Evolutionary conservation across 2,797 vertebrate genomes (phyloP).

Genomic region (Loriculus beryllinus): DNA sequence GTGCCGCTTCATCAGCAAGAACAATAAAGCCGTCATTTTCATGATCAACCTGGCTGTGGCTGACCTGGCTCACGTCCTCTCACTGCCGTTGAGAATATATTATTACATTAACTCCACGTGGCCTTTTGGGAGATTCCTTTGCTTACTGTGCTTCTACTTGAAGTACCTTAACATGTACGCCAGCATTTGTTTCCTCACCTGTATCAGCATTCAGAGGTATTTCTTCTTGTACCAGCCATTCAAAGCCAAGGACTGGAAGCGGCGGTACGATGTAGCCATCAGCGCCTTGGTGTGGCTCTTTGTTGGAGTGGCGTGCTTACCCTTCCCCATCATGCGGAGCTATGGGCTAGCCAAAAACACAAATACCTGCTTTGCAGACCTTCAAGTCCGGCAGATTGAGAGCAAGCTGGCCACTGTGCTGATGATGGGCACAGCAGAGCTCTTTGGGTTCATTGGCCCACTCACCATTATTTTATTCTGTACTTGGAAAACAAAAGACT

Average conservation of each 20-base stretch:
- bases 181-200: conserved; percentile 86
- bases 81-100: conserved; percentile 84
- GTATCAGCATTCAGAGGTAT: conserved; percentile 89
- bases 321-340: conserved; percentile 81
- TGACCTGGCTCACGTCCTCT: conserved; percentile 85
- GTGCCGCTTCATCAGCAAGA: conserved; percentile 82
- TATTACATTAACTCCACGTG: conserved; percentile 83
- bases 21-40: conserved; percentile 87
- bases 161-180: conserved; percentile 95
- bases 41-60: conserved; percentile 88
- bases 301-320: conserved; percentile 77
- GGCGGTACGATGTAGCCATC: conserved; percentile 82
- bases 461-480: conserved; percentile 80
- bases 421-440: conserved; percentile 77
- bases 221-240: conserved; percentile 84
- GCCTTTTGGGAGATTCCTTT: conserved; percentile 80
- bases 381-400: conserved; percentile 69
- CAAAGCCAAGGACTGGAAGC: conserved; percentile 82
- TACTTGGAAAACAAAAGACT: conserved; percentile 78
- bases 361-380: conserved; percentile 82
- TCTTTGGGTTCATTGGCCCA: conserved; percentile 84
- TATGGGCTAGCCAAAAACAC: neutral
- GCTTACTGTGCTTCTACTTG: conserved; percentile 89
- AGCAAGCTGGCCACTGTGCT: conserved; percentile 27
- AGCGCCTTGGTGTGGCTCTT: conserved; percentile 79